Conservation (phyloP, 2,888 invertebrate species). For the Herminia tarsipennalis region DNA sequence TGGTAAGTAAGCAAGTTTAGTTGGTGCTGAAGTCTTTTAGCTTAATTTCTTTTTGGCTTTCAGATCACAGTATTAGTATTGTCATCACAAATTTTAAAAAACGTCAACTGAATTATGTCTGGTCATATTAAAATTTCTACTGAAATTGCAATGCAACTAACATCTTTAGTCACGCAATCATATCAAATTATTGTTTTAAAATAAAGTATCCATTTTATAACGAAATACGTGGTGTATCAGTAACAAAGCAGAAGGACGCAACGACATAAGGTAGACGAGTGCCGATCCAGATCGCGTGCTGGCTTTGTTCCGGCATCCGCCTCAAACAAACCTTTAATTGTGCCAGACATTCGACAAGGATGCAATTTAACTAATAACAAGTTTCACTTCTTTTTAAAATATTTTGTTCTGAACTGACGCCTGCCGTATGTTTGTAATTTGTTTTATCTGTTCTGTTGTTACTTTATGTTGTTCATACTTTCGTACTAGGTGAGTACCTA, state of each 20-base stretch:
- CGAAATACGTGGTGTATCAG: conserved; percentile 10
- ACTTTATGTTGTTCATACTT: not conserved
- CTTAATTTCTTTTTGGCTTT: no score
- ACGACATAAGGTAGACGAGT: conserved; percentile 75
- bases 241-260: conserved; percentile 35
- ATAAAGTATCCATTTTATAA: conserved; percentile 2
- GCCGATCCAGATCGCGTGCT: conserved; percentile 72
- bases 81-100: no score
- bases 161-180: no score
- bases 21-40: no score
- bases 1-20: no score
- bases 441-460: not conserved
- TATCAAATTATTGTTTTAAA: not conserved
- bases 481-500: no score
- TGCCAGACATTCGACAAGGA: conserved; percentile 59
- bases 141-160: no score
- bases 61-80: no score
- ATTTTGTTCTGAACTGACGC: conserved; percentile 39
- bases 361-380: conserved; percentile 73
- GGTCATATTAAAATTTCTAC: no score
- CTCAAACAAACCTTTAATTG: conserved; percentile 70
- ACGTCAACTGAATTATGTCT: no score
- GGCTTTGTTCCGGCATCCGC: conserved; percentile 76
- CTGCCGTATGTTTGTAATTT: conserved; percentile 56
- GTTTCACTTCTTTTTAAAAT: conserved; percentile 45